Evolutionary conservation across 2,888 invertebrate species (phyloP), one percentile per base, ranked within the genome.

Genomic region (Operophtera brumata): DNA sequence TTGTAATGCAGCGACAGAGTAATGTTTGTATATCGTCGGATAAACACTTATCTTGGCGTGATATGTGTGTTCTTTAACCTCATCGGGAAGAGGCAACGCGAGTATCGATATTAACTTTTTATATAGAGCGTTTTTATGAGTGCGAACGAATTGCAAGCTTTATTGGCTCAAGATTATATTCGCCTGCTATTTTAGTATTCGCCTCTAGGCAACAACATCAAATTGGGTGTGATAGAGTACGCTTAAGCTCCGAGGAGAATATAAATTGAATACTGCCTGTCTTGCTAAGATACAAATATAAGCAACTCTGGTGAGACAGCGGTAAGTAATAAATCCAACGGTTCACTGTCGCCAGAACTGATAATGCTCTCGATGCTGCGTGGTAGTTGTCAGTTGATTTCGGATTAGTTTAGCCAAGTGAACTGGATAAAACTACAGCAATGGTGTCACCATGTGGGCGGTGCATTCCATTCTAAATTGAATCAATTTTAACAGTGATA

Each of bases 61-160:
- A 66, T 67, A 61, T 66, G 63, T 63, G 56, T 66, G 61, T 70
- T 69, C 67, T 68, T 68, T 70, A 69, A 69, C 68, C 67, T 67
- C 66, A 62, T 58, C 62, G 48, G 36, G 41, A 52, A 36, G 50
- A 43, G 51, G 48, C 45, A 47, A 42, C n/a, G 57, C 47, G 63
- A 61, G 62, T 59, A 66, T 70, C 67, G 69, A 71, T n/a, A n/a
- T 76, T 67, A 74, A 71, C 65, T 72, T 74, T 74, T 75, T 75
- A 69, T 68, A 62, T 65, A 65, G 58, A 59, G 56, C 52, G 49
- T 64, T 62, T 71, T 70, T 73, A 73, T 64, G 65, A 64, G 62
- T 62, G 63, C 61, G 62, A 69, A 65, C 62, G 54, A 69, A 69
- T 69, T 65, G 62, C 70, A 64, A 69, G 65, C 62, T 65, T 70